phyloP scores from a whole-genome alignment of 2,888 invertebrate genomes.

The Thyatira batis region DNA sequence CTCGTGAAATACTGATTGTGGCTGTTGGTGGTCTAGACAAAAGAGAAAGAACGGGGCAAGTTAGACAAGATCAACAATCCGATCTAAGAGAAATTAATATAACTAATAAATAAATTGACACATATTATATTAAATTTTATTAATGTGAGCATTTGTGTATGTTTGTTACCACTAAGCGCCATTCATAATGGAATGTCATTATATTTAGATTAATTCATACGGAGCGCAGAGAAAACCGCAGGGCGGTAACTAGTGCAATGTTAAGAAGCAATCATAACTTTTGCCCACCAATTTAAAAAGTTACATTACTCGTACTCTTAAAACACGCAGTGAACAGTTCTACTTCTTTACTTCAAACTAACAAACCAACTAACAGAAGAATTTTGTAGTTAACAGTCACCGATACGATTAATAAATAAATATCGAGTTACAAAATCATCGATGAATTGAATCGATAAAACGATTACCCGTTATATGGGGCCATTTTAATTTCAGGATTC shows the following conservation, averaged over 20 bases:
- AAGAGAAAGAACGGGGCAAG: not conserved
- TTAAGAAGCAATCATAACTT: too few relatives aligned
- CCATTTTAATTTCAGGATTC: not conserved
- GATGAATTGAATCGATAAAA: not conserved
- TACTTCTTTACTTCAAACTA: not conserved
- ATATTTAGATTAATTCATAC: too few relatives aligned
- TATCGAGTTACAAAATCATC: not conserved
- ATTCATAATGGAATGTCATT: too few relatives aligned
- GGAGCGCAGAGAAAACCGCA: too few relatives aligned
- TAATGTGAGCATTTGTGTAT: too few relatives aligned
- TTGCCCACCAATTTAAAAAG: too few relatives aligned
- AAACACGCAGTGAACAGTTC: too few relatives aligned
- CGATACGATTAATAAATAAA: not conserved
- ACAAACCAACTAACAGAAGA: not conserved
- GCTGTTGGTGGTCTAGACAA: slow-evolving; percentile 10
- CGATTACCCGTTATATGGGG: not conserved
- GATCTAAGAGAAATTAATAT: not conserved
- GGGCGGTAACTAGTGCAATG: too few relatives aligned
- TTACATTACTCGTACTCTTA: too few relatives aligned
- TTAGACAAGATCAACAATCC: not conserved
- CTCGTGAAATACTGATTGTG: slow-evolving; percentile 14
- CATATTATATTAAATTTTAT: too few relatives aligned
- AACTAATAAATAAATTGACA: too few relatives aligned
- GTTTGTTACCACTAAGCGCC: too few relatives aligned
- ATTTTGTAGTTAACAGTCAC: not conserved